Conservation (phyloP, 1,140 invertebrate genomes). For the Cyphomyrmex costatus region DNA sequence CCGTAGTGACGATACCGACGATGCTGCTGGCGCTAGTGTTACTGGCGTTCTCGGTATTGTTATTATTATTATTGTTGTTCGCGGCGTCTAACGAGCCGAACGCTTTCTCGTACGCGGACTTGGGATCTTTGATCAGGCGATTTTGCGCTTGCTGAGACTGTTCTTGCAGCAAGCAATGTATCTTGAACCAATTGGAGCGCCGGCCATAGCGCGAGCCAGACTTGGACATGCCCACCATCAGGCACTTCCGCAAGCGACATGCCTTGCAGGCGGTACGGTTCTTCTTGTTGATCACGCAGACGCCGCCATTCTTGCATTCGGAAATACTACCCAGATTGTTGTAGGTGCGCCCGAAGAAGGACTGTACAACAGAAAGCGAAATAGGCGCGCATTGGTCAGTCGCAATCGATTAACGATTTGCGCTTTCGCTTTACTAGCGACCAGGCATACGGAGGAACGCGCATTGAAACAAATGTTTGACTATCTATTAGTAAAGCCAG, state of each 20-base stretch:
- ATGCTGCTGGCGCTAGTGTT: conserved; percentile 82
- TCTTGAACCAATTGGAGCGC: conserved; percentile 97
- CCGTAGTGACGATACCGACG: conserved; percentile 81
- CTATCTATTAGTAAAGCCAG: background rate
- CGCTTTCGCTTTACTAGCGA: conserved; percentile 15
- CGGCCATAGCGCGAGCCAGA: conserved; percentile 95
- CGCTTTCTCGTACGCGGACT: conserved; percentile 81
- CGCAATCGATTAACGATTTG: conserved; percentile 35
- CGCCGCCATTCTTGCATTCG: conserved; percentile 96
- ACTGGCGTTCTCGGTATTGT: conserved; percentile 79
- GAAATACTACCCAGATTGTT: conserved; percentile 97
- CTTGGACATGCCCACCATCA: conserved; percentile 97
- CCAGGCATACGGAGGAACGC: background rate
- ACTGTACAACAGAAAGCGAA: conserved; percentile 88
- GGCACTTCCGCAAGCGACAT: conserved; percentile 96
- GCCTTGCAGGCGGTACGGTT: conserved; percentile 98
- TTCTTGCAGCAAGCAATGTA: conserved; percentile 94
- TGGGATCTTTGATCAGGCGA: conserved; percentile 80
- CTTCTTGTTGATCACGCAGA: conserved; percentile 97
- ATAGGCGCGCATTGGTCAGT: conserved; percentile 47
- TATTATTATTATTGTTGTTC: conserved; percentile 83
- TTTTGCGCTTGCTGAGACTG: conserved; percentile 88
- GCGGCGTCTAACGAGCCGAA: conserved; percentile 83
- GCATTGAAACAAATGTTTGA: background rate
- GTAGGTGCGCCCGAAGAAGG: conserved; percentile 98